A percentile compares a stretch with the other conserved stretches of the same genome.
phyloP scores from a whole-genome alignment of 2,113 vertebrate species.

The Dolichotis patagonum region DNA sequence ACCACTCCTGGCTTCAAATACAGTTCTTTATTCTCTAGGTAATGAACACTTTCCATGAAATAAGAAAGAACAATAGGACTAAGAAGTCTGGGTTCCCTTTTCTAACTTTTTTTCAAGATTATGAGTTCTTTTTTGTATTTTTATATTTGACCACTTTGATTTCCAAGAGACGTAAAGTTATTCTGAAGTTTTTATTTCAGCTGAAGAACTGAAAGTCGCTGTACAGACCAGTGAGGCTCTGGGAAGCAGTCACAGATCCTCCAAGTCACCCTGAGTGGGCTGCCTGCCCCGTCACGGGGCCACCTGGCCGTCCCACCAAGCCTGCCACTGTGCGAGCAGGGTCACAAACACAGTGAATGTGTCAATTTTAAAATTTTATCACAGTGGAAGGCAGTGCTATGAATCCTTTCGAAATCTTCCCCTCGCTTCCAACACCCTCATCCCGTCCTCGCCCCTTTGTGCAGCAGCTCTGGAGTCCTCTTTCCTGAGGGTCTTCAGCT shows the following conservation, averaged over 20 bases:
- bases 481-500: neutral
- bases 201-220: conserved; percentile 11
- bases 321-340: neutral
- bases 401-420: neutral
- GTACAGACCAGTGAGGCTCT: neutral
- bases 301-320: too few species aligned
- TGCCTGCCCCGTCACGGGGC: neutral
- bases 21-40: conserved; percentile 5
- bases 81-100: neutral
- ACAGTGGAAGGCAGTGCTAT: neutral
- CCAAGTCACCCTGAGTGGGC: neutral
- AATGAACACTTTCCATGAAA: conserved; percentile 1
- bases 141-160: neutral
- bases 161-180: conserved; percentile 1
- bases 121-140: neutral
- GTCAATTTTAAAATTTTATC: neutral
- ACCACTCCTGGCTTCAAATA: neutral
- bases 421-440: neutral
- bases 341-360: neutral
- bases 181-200: neutral
- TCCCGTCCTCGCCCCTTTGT: neutral
- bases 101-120: neutral
- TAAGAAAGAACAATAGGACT: conserved; percentile 18
- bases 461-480: neutral
- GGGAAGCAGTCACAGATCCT: neutral